These are phyloP conservation scores for Drosophila hamatofila DNA, from an alignment of 2,888 invertebrate species.

Conservation along the genomic window DNA sequence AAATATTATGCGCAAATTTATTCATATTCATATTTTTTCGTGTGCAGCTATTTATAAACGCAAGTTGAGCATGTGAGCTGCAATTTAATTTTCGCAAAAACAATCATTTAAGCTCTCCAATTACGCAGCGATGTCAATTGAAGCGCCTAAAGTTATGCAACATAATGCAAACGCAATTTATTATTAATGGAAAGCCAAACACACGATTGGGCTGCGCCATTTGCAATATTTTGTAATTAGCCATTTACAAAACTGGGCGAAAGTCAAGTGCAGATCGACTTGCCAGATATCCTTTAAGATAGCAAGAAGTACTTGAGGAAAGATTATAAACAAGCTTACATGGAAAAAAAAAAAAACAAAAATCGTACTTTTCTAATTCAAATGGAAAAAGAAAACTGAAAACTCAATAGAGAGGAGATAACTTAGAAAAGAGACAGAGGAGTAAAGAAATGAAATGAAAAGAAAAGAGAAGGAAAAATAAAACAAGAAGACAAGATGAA, in stretches of 20 bases:
- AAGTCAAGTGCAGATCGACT: neutral
- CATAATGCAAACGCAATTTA: slow-evolving; percentile 58
- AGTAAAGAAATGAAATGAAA: too few relatives aligned
- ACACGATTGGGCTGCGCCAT: slow-evolving; percentile 22
- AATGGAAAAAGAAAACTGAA: neutral
- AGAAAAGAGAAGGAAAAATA: too few relatives aligned
- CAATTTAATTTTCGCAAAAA: slow-evolving; percentile 54
- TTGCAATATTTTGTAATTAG: slow-evolving; percentile 67
- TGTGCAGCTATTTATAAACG: slow-evolving; percentile 7
- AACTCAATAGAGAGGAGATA: too few relatives aligned
- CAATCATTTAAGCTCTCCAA: slow-evolving; percentile 53
- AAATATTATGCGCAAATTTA: slow-evolving; percentile 8
- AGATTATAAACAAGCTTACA: too few relatives aligned
- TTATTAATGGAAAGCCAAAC: slow-evolving; percentile 65
- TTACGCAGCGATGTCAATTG: slow-evolving; percentile 48
- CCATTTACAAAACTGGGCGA: slow-evolving; percentile 28
- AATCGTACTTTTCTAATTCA: too few relatives aligned
- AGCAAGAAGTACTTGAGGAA: neutral
- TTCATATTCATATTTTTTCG: neutral
- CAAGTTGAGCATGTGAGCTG: slow-evolving; percentile 42
- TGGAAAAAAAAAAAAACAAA: too few relatives aligned
- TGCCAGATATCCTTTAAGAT: slow-evolving; percentile 12
- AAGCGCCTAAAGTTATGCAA: slow-evolving; percentile 54
- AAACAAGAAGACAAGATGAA: too few relatives aligned
- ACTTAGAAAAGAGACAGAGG: too few relatives aligned